Conservation (phyloP, 2,113 vertebrate species). For the Corvus moneduloides region DNA sequence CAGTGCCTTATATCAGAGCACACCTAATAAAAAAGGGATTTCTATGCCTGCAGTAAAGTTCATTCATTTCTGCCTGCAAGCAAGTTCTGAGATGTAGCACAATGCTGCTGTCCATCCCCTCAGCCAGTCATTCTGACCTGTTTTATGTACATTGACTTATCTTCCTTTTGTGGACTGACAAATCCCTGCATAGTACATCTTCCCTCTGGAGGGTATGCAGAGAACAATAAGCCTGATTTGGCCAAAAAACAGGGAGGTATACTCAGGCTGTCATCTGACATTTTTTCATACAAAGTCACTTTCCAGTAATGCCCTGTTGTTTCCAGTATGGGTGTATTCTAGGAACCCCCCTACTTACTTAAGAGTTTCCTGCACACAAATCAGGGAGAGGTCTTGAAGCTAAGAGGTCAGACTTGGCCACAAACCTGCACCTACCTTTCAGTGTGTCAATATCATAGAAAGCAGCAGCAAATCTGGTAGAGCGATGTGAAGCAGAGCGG, state of each 20-base stretch:
- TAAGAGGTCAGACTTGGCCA: not conserved
- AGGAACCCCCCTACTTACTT: not conserved
- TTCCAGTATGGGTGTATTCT: not conserved
- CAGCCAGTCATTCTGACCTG: not conserved
- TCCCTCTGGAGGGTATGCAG: not conserved
- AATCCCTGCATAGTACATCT: not conserved
- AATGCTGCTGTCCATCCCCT: not conserved
- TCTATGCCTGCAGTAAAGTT: not conserved
- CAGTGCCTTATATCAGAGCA: conserved; percentile 12
- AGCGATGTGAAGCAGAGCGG: conserved; percentile 82
- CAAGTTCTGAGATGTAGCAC: not conserved
- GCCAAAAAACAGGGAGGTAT: not conserved
- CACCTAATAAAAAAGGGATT: not conserved
- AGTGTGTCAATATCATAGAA: conserved; percentile 92
- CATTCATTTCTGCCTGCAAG: not conserved
- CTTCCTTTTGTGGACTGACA: not conserved
- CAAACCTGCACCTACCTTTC: conserved; percentile 77
- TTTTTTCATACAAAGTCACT: not conserved
- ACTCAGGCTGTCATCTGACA: not conserved
- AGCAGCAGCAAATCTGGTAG: conserved; percentile 90
- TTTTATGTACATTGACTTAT: not conserved
- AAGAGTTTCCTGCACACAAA: not conserved
- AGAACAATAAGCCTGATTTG: not conserved
- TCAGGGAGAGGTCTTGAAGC: not conserved
- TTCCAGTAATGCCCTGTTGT: not conserved